Percentiles rank a stretch among this genome's conserved stretches.
Evolutionary conservation across 2,888 invertebrate genomes (phyloP).

Genomic region (Ennomos erosarius): DNA sequence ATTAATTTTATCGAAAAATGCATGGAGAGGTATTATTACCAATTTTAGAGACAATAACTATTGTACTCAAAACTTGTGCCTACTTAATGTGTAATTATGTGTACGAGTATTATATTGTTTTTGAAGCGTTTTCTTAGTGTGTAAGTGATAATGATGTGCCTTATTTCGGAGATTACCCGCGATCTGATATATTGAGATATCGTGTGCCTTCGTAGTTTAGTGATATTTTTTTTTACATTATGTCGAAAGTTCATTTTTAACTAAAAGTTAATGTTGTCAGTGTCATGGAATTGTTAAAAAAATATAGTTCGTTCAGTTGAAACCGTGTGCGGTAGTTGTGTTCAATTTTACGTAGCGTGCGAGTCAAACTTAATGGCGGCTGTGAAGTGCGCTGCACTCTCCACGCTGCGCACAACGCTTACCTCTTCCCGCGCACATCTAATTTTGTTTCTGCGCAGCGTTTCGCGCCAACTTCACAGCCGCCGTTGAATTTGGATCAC

Average conservation of each 20-base stretch:
- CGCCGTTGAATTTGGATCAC: too few relatives aligned
- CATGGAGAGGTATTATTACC: slow-evolving; percentile 51
- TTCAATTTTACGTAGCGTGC: slow-evolving; percentile 42
- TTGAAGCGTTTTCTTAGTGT: slow-evolving; percentile 36
- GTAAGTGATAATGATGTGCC: slow-evolving; percentile 67
- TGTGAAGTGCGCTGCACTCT: too few relatives aligned
- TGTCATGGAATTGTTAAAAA: slow-evolving; percentile 26
- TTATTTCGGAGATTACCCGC: slow-evolving; percentile 71
- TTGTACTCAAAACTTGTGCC: slow-evolving; percentile 36
- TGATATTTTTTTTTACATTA: slow-evolving; percentile 39
- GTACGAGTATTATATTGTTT: slow-evolving; percentile 23
- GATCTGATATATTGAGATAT: slow-evolving; percentile 65
- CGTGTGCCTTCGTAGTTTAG: slow-evolving; percentile 65
- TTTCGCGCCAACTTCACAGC: too few relatives aligned
- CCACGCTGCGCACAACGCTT: too few relatives aligned
- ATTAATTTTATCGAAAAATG: slow-evolving; percentile 41
- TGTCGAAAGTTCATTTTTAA: slow-evolving; percentile 41
- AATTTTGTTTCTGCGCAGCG: too few relatives aligned
- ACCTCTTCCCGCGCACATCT: too few relatives aligned
- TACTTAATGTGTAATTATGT: slow-evolving; percentile 35
- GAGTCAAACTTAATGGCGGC: too few relatives aligned
- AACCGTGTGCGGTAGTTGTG: slow-evolving; percentile 40
- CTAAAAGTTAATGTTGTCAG: slow-evolving; percentile 38
- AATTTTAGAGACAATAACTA: slow-evolving; percentile 42
- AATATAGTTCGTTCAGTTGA: slow-evolving; percentile 17